A percentile compares a stretch with the other conserved stretches of the same genome.
These are phyloP conservation scores for Chromobotia macracanthus DNA, from an alignment of 2,797 vertebrate species.

Conservation along the genomic window DNA sequence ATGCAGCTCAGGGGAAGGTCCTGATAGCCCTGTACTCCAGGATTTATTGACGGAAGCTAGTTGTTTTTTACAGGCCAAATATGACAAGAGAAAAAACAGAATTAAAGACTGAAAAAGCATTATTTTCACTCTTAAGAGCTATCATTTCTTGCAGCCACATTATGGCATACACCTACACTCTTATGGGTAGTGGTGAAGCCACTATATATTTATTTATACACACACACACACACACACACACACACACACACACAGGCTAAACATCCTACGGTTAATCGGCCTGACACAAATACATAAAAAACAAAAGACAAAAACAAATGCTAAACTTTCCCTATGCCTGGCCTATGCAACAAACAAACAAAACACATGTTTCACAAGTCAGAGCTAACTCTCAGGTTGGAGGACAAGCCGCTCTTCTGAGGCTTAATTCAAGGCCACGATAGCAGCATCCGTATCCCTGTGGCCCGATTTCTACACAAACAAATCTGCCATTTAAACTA, in stretches of 20 bases:
- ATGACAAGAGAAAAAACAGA: constrained; percentile 4
- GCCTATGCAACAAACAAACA: too few species aligned
- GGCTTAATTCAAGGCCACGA: constrained; percentile 35
- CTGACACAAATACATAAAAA: constrained; percentile 28
- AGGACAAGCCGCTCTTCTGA: constrained; percentile 29
- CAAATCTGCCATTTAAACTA: constrained; percentile 45
- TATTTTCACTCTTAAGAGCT: not conserved
- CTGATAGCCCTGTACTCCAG: constrained; percentile 3
- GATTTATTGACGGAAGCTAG: constrained; percentile 5
- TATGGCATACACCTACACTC: too few species aligned
- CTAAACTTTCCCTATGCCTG: constrained; percentile 10
- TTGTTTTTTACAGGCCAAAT: constrained; percentile 4
- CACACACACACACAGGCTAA: too few species aligned
- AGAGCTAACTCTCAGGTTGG: constrained; percentile 25
- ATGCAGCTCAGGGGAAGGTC: constrained; percentile 28
- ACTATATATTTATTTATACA: too few species aligned
- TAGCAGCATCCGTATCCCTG: constrained; percentile 37
- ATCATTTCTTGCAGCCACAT: too few species aligned
- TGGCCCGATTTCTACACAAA: constrained; percentile 43
- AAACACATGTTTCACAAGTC: not conserved
- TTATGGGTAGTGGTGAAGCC: not conserved
- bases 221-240: too few species aligned
- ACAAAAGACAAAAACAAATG: constrained; percentile 32
- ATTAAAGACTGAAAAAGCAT: not conserved
- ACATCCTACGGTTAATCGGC: not conserved